Evolutionary conservation across 2,113 vertebrate genomes (phyloP).

Genomic region (Charadrius vociferus): DNA sequence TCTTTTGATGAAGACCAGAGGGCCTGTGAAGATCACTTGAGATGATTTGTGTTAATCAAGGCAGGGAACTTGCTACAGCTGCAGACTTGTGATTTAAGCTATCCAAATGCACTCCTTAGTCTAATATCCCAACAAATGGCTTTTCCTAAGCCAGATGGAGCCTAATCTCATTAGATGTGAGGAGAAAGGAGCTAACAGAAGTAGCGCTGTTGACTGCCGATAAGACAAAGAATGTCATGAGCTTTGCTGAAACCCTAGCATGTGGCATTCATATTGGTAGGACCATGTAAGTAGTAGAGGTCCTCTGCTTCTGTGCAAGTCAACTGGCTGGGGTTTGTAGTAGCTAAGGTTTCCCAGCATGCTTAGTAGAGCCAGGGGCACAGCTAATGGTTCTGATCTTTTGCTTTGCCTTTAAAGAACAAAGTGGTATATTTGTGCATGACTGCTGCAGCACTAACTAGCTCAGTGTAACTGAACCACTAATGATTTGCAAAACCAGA

Average conservation of each 20-base stretch:
- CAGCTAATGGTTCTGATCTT: neutral
- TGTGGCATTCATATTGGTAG: neutral
- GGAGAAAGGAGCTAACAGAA: neutral
- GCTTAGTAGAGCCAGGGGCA: neutral
- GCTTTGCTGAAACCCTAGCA: neutral
- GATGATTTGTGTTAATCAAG: neutral
- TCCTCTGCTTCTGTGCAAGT: neutral
- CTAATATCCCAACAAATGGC: neutral
- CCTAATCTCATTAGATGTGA: neutral
- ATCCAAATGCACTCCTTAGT: neutral
- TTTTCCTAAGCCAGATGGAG: slow-evolving; percentile 13
- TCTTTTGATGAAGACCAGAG: neutral
- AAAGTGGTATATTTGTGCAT: neutral
- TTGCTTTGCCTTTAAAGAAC: neutral
- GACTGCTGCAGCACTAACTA: neutral
- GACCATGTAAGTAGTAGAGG: neutral
- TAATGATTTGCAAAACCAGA: neutral
- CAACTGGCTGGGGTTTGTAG: neutral
- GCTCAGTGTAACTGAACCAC: neutral
- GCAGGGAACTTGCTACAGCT: neutral
- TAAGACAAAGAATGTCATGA: neutral
- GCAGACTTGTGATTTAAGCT: neutral
- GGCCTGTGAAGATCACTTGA: neutral
- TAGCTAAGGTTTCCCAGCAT: neutral
- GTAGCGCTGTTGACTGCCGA: neutral